phyloP scores from a whole-genome alignment of 1,140 invertebrate genomes.

The Sitodiplosis mosellana region DNA sequence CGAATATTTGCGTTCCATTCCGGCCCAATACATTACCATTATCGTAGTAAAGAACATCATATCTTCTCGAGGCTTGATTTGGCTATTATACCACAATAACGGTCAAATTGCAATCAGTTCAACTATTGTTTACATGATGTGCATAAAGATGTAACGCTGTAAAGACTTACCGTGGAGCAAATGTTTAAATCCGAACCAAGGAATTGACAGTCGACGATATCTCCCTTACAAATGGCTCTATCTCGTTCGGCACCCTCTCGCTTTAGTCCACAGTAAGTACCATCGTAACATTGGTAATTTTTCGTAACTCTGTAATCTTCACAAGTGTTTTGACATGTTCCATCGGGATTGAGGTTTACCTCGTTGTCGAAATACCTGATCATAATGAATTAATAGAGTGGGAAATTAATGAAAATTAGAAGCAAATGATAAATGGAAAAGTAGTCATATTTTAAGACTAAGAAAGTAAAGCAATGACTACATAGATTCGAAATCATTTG shows the following conservation, averaged over 20 bases:
- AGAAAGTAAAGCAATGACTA: not conserved
- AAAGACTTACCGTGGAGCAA: not conserved
- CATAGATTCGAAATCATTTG: not conserved
- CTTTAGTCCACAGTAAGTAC: not conserved
- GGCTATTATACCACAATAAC: not conserved
- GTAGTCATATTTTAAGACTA: not conserved
- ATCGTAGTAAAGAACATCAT: not conserved
- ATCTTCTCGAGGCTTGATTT: not conserved
- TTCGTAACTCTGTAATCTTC: not conserved
- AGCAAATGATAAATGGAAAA: not conserved
- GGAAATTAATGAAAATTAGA: not conserved
- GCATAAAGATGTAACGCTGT: not conserved
- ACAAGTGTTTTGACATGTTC: not conserved
- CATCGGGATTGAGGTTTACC: not conserved
- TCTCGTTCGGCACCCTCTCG: not conserved
- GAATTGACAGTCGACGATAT: not conserved
- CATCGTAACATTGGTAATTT: not conserved
- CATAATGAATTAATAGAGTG: not conserved
- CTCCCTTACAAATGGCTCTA: not conserved
- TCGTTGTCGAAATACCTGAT: constrained; percentile 1
- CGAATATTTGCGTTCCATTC: not conserved
- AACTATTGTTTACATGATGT: not conserved
- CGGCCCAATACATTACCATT: not conserved
- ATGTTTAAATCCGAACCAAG: not conserved
- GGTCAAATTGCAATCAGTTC: not conserved